Base-by-base conservation (phyloP, 2,113 vertebrate genomes). In the Potamarius usumacintae region DNA sequence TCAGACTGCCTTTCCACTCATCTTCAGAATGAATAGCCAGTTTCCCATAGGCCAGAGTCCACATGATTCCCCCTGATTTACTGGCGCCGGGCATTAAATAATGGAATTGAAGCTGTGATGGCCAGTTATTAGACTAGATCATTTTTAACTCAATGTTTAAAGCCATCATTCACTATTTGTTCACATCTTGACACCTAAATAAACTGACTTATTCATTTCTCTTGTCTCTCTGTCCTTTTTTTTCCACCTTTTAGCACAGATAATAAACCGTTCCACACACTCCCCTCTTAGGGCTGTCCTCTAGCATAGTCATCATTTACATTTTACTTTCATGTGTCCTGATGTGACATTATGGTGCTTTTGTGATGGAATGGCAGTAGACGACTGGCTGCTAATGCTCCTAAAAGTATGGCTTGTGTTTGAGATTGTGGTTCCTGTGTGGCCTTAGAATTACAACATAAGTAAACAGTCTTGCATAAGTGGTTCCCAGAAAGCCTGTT, bases 221-320 rank as follows among this genome's bases (percentile, higher is more conserved):
- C 48, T 65, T 34, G 18, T 71, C 48, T 71, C 67, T 72, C 57
- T 34, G 18, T n/a, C 9, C 18, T 69, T 12, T 50, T 42, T 65
- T 27, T 62, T 8, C 25, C 55, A 2, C 42, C 42, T 42, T 77
- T 63, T 80, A 78, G 78, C 34, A 81, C 65, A 72, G 84, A 80
- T 89, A 86, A 90, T 90, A 87, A 89, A 85, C 88, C 77, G 83
- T 90, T 85, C 84, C 65, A 76, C 74, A 62, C 83, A 78, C 67
- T 71, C 82, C 65, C 20, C 4, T 42, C 84, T 86, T 72, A 42
- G 76, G 85, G 57, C 55, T 71, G 87, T 86, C 85, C 76, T 52
- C 60, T 72, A 88, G 86, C 87, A 50, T 85, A n/a, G 50, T 50
- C 79, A 89, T 90, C 67, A 48, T 90, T 92, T 87, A 89, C 22